Base-by-base conservation (phyloP, 2,888 invertebrate genomes). In the Trachelus iudaicus region DNA sequence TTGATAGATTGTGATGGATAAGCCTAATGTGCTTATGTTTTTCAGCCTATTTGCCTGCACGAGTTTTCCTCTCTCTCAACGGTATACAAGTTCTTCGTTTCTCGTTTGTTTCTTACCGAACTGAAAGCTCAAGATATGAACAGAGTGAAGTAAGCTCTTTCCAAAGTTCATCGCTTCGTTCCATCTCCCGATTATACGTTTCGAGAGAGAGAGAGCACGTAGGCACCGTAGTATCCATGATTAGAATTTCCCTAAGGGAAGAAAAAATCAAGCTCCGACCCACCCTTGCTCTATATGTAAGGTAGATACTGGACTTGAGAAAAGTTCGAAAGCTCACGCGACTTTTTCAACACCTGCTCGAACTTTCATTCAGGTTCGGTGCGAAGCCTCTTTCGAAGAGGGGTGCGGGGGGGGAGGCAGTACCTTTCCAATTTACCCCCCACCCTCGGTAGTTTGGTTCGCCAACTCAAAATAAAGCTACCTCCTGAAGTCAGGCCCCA, bases 1-100 rank as follows among this genome's bases (percentile, higher is more conserved):
- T 79, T 85, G 85, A 85, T 85, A 84, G 85, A 85, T 85, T 83
- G 85, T 85, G 85, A 85, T 81, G 81, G 80, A 85, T 85, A 79
- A 85, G 76, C 83, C 78, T 73, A 82, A 31, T 15, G 56, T 23
- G 13, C 23, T 30, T 83, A 81, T 81, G 81, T 81, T 84, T 82
- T 80, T 77, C 77, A 77, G 75, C 69, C 77, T 77, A 78, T 73
- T 75, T 78, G 68, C 77, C 69, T 56, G 23, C 6, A 9, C 56
- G 23, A 23, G 23, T 2, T 56, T 9, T 9, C 9, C 15, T 23
- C 35, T 35, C 23, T 9, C 2, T 15, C 23, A 9, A 56, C 56
- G 23, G 6, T 56, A 56, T 23, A 23, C 9, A 56, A 23, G 56
- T 23, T 56, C 15, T 40, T 15, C 56, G 23, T 23, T 56, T 56